Conservation (phyloP, 2,888 invertebrate genomes). For the Drosophila cognata region DNA sequence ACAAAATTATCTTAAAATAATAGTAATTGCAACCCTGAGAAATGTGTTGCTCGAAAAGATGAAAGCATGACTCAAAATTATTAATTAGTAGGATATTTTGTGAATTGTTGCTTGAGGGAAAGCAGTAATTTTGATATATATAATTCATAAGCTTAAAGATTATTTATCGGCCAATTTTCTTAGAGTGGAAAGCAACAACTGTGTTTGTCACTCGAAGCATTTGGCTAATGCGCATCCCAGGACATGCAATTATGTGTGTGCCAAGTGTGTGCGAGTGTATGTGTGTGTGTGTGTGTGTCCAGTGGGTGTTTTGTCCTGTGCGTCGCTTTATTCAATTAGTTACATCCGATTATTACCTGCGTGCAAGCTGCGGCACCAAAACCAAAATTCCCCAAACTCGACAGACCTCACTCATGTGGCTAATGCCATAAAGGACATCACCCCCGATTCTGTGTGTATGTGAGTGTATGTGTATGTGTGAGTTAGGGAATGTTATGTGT, state of each 20-base stretch:
- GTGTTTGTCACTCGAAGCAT: constrained; percentile 54
- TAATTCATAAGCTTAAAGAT: not conserved
- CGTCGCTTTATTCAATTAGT: constrained; percentile 79
- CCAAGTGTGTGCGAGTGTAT: constrained; percentile 7
- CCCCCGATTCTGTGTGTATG: not conserved
- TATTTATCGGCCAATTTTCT: not conserved
- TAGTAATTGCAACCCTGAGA: too few relatives aligned
- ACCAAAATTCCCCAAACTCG: not conserved
- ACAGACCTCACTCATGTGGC: constrained; percentile 39
- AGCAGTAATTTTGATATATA: too few relatives aligned
- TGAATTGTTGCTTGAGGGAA: not conserved
- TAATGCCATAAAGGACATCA: constrained; percentile 49
- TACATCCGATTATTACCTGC: constrained; percentile 80
- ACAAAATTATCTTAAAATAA: too few relatives aligned
- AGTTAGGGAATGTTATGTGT: constrained; percentile 30
- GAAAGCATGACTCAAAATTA: not conserved
- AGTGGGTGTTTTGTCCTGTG: constrained; percentile 50
- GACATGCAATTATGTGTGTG: constrained; percentile 13
- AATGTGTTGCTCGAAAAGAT: not conserved
- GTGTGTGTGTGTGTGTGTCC: constrained; percentile 16
- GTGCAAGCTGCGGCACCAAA: constrained; percentile 38
- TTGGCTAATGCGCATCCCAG: constrained; percentile 57
- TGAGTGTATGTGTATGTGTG: constrained; percentile 22
- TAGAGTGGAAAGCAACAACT: constrained; percentile 38
- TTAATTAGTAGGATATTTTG: not conserved